Conservation (phyloP, 1,140 invertebrate genomes). For the Orius laevigatus region DNA sequence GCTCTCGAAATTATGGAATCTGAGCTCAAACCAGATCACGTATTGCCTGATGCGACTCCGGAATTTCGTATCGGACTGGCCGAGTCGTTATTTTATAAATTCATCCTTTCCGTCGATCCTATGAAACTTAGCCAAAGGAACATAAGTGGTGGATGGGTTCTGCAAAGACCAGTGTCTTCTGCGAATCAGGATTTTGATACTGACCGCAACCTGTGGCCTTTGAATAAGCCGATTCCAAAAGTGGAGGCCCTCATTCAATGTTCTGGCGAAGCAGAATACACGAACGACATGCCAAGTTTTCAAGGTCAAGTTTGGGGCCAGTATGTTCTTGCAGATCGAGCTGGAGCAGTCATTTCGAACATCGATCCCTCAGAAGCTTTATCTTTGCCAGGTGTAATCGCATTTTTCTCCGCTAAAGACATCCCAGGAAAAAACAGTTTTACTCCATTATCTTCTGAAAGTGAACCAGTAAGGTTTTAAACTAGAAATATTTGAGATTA, state of each 20-base stretch:
- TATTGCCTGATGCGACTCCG: slow-evolving; percentile 40
- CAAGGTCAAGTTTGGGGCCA: slow-evolving; percentile 44
- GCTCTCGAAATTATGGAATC: slow-evolving; percentile 37
- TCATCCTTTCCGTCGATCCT: slow-evolving; percentile 14
- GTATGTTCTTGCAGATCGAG: slow-evolving; percentile 36
- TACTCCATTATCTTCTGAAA: slow-evolving; percentile 1
- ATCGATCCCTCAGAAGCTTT: slow-evolving; percentile 40
- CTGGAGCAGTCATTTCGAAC: slow-evolving; percentile 11
- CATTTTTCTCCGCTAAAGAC: not conserved
- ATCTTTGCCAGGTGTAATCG: slow-evolving; percentile 10
- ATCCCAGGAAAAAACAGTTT: slow-evolving; percentile 20
- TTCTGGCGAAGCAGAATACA: slow-evolving; percentile 49
- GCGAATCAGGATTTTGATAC: slow-evolving; percentile 57
- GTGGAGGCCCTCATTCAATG: slow-evolving; percentile 55
- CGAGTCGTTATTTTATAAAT: slow-evolving; percentile 29
- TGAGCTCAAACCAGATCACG: slow-evolving; percentile 49
- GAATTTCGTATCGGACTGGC: slow-evolving; percentile 34
- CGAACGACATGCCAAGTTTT: slow-evolving; percentile 41
- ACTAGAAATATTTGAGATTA: not conserved
- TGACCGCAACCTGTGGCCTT: slow-evolving; percentile 52
- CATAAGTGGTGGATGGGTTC: slow-evolving; percentile 12
- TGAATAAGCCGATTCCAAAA: slow-evolving; percentile 61
- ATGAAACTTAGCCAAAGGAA: slow-evolving; percentile 6
- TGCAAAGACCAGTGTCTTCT: slow-evolving; percentile 42
- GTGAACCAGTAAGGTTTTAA: not conserved